These are phyloP conservation scores for Pollicipes pollicipes DNA, from an alignment of 1,140 invertebrate species.

Conservation along the genomic window DNA sequence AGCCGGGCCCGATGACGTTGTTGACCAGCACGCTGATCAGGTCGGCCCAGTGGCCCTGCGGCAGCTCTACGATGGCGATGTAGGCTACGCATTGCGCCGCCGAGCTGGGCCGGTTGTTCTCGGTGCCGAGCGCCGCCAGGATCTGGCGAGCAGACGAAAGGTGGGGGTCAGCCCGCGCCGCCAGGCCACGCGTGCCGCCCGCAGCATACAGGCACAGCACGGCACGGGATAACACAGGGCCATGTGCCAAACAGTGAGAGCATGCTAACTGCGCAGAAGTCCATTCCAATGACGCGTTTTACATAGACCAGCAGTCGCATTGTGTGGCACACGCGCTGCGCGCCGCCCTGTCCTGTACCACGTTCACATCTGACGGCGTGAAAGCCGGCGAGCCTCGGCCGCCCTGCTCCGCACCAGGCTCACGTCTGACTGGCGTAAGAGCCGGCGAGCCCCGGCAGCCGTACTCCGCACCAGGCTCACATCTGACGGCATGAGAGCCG, in stretches of 20 bases:
- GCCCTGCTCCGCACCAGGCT: too few species aligned
- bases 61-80: slow-evolving; percentile 89
- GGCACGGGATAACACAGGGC: not conserved
- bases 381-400: too few species aligned
- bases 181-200: not conserved
- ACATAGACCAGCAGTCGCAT: too few species aligned
- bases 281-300: too few species aligned
- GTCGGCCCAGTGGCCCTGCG: slow-evolving; percentile 51
- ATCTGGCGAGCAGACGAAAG: slow-evolving; percentile 40
- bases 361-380: too few species aligned
- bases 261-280: too few species aligned
- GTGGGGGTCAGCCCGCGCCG: not conserved
- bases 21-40: slow-evolving; percentile 67
- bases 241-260: not conserved
- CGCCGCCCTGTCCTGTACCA: too few species aligned
- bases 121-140: slow-evolving; percentile 79
- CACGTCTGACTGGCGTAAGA: not conserved
- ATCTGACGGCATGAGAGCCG: not conserved
- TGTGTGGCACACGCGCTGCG: too few species aligned
- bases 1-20: slow-evolving; percentile 50
- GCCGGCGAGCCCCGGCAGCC: not conserved
- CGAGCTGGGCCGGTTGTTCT: slow-evolving; percentile 80
- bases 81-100: slow-evolving; percentile 98
- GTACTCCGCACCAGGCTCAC: not conserved
- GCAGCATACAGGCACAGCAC: not conserved